Base-by-base conservation (phyloP, 2,113 vertebrate species). In the Cebus imitator region DNA sequence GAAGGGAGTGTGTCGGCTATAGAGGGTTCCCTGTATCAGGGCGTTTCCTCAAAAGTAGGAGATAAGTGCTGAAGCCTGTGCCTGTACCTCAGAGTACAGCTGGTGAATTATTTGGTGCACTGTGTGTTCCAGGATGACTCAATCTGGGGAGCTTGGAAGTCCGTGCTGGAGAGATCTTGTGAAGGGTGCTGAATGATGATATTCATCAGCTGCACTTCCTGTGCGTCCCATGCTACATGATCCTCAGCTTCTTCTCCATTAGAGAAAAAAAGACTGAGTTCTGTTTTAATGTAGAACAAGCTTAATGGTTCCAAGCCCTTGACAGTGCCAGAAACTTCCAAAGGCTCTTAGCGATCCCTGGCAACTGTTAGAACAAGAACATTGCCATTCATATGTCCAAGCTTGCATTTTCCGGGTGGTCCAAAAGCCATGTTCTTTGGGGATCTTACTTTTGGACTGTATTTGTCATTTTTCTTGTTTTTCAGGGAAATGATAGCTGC, bases 371-470 rank as follows among this genome's bases (percentile, higher is more conserved):
- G 86, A 87, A 45, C 5, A 3, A 96, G 91, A 92, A 87, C 30
- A 43, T 58, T 81, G 84, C 64, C 93, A 89, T 81, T 87, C 64
- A 6, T 35, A 13, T 78, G 76, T 75, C 89, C 64, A 97, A 89
- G 48, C 84, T 97, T 97, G 86, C 58, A 43, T 97, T 95, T 97
- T 96, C 93, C 0, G 75, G 97, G 97, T 96, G 97, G 97, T 96
- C 97, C 50, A 80, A 87, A 78, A 94, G 70, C 50, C 55, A 23
- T 48, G 80, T 85, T 27, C 96, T 32, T 30, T 90, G 73, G 93
- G n/a, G 87, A 97, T 55, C 76, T 48, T 40, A 80, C 21, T 96
- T 91, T 95, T 92, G 97, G 82, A 84, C 13, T 13, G 30, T 72
- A 81, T 91, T 88, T 94, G 48, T 93, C 91, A 58, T 94, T 66